A percentile compares a stretch with the other conserved stretches of the same genome.
Conservation (phyloP, 2,797 vertebrate species). For the Phataginus tricuspis region DNA sequence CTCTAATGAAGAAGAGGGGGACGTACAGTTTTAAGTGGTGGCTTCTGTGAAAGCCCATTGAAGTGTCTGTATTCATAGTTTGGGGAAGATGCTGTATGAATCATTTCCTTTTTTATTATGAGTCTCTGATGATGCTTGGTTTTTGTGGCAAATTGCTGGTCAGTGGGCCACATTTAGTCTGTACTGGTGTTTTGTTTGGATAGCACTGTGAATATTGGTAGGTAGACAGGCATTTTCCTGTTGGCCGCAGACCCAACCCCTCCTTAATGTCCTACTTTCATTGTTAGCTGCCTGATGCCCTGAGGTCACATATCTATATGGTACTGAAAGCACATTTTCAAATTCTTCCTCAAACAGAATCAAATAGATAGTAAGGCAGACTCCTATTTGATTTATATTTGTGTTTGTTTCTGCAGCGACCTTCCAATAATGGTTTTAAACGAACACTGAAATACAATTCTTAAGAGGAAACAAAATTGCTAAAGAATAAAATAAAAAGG, state of each 20-base stretch:
- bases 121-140: not conserved
- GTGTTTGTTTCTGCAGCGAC: not conserved
- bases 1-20: no score
- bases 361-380: not conserved
- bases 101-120: not conserved
- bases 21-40: not conserved
- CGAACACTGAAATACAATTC: not conserved
- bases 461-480: not conserved
- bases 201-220: rapidly evolving
- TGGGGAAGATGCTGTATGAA: not conserved
- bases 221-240: not conserved
- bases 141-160: not conserved
- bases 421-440: conserved; percentile 5
- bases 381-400: not conserved
- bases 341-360: conserved; percentile 17
- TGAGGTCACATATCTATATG: not conserved
- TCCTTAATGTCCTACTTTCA: not conserved
- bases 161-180: not conserved
- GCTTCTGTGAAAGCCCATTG: not conserved
- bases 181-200: not conserved
- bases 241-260: not conserved
- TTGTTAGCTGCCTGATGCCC: not conserved
- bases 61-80: not conserved
- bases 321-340: not conserved
- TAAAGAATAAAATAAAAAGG: not conserved